These are phyloP conservation scores for Todus mexicanus DNA, from an alignment of 2,797 vertebrate genomes.

Conservation along the genomic window DNA sequence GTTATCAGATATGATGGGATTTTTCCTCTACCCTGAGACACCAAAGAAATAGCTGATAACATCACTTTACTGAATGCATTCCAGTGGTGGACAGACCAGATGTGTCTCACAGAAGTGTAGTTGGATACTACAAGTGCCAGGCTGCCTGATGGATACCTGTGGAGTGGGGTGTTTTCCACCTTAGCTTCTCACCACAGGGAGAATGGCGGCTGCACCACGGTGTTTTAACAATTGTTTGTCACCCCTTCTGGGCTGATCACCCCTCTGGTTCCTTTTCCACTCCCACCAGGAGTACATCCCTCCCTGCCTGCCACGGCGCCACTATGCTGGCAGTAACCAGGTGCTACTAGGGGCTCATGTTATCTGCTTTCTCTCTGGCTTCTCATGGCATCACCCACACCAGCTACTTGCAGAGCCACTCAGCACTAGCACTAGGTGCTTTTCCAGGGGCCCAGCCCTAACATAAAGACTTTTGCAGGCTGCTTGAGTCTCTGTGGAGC, in stretches of 20 bases:
- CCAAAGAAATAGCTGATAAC: background rate
- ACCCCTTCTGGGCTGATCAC: background rate
- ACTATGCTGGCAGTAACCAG: background rate
- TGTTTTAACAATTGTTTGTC: background rate
- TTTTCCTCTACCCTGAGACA: background rate
- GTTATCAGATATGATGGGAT: background rate
- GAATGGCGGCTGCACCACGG: background rate
- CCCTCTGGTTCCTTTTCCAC: background rate
- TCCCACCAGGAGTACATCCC: fast-evolving
- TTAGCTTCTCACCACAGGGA: background rate
- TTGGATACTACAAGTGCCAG: background rate
- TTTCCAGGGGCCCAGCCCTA: background rate
- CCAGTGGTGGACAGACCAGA: background rate
- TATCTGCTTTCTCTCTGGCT: background rate
- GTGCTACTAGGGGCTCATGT: background rate
- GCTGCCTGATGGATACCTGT: background rate
- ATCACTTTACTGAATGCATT: background rate
- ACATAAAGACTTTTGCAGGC: background rate
- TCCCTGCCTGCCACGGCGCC: background rate
- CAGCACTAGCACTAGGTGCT: background rate
- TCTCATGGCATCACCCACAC: background rate
- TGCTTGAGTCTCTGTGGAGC: background rate
- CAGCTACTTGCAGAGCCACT: background rate
- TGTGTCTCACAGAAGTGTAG: background rate
- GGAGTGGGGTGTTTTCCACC: background rate